Evolutionary conservation across 2,113 vertebrate genomes (phyloP).

Genomic region (Lagopus muta): DNA sequence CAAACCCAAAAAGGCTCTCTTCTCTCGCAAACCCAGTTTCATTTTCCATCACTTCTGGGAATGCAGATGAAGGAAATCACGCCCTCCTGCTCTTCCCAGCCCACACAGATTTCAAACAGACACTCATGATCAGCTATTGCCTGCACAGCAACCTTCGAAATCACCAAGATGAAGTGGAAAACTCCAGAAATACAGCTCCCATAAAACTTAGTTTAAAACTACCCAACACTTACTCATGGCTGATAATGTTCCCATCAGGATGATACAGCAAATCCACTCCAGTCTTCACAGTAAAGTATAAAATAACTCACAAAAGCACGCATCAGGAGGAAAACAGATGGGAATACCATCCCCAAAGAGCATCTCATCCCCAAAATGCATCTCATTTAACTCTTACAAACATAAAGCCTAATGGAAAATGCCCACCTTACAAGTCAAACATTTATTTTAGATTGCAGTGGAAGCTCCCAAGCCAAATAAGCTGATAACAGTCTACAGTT

Average conservation of each 20-base stretch:
- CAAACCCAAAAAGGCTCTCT: not conserved
- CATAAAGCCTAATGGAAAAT: not conserved
- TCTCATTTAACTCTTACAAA: not conserved
- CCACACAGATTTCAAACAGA: not conserved
- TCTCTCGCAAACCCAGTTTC: not conserved
- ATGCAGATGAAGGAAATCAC: not conserved
- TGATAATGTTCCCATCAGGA: not conserved
- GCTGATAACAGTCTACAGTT: not conserved
- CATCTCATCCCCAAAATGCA: too few relatives aligned
- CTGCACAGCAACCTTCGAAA: not conserved
- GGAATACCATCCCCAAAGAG: not conserved
- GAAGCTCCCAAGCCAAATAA: not conserved
- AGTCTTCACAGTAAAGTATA: not conserved
- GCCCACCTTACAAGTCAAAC: not conserved
- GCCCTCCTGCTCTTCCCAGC: not conserved
- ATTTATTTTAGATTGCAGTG: not conserved
- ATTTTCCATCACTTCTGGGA: slow-evolving; percentile 8
- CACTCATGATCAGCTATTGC: not conserved
- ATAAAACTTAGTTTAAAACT: not conserved
- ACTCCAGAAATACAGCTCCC: not conserved
- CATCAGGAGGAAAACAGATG: not conserved
- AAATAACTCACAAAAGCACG: not conserved
- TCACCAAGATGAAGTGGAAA: not conserved
- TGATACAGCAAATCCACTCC: not conserved
- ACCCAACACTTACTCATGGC: not conserved